Evolutionary conservation across 2,888 invertebrate species (phyloP), one percentile per base, ranked within the genome.

Genomic region (Cremastinae sp.): DNA sequence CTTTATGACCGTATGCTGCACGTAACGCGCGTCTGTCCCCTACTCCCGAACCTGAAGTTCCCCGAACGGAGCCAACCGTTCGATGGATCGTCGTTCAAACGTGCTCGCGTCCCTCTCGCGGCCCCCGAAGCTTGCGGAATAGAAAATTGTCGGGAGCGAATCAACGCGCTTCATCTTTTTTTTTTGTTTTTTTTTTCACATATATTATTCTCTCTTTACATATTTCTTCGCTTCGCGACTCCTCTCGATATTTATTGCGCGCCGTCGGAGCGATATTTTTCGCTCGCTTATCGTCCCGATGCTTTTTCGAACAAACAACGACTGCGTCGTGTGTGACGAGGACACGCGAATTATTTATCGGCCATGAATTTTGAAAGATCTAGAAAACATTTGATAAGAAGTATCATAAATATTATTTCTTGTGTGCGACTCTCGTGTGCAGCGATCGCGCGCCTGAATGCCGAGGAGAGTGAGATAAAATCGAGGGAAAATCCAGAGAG

Each of bases 401-500:
- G 12, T 12, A 45, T n/a, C n/a, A 45, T 12, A 45, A 12, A 7
- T 58, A 0, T n/a, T n/a, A n/a, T 14, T 45, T n/a, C 20, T 10
- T 53, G 22, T 9, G 18, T 12, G n/a, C n/a, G n/a, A n/a, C n/a
- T 8, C 12, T 20, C 8, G 47, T 16, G 49, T 22, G 38, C 49
- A 38, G n/a, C 7, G 20, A n/a, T 9, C 47, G 9, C 34, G 22
- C 49, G 41, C 18, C 38, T 12, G 49, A 56, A 65, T 34, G 45
- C 38, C n/a, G 56, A n/a, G n/a, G 41, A 53, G 61, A 36, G n/a
- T 47, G 61, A 61, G 75, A 75, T 75, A 71, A 71, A 61, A 75
- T 75, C 71, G 10, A 41, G 53, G 14, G 28, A 49, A 65, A 69
- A 72, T 49, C 5, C 49, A 56, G 53, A 38, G 58, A 49, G 16